Percentiles rank a stretch among this genome's conserved stretches.
These are phyloP conservation scores for Acromyrmex echinatior DNA, from an alignment of 1,140 invertebrate genomes.

Conservation along the genomic window DNA sequence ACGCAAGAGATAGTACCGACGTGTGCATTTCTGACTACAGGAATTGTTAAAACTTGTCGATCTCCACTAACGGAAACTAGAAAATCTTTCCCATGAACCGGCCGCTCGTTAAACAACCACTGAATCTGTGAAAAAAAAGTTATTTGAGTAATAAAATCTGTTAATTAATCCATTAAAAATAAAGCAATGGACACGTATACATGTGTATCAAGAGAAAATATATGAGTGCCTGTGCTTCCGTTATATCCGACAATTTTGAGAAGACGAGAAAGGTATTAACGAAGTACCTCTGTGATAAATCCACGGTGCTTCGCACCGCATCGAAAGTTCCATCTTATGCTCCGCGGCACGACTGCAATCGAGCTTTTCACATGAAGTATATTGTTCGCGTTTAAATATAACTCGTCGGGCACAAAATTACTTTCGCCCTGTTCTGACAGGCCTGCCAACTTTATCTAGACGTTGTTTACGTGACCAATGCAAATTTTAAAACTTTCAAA, in stretches of 20 bases:
- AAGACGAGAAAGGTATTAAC: neutral
- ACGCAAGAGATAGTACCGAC: conserved; percentile 91
- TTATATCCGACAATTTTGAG: neutral
- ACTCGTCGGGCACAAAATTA: conserved; percentile 71
- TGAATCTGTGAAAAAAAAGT: conserved; percentile 86
- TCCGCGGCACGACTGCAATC: conserved; percentile 62
- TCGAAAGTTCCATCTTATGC: conserved; percentile 56
- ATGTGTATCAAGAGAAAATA: neutral
- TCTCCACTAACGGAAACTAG: conserved; percentile 91
- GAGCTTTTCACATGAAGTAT: conserved; percentile 73
- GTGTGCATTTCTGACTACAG: conserved; percentile 87
- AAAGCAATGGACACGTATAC: neutral
- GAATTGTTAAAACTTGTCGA: conserved; percentile 90
- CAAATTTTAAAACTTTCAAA: conserved; percentile 47
- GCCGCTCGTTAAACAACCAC: conserved; percentile 92
- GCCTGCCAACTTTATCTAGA: conserved; percentile 68
- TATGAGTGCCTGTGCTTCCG: neutral
- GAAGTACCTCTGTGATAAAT: conserved; percentile 35
- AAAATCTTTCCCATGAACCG: conserved; percentile 91
- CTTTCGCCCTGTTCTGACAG: conserved; percentile 67
- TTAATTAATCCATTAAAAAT: neutral
- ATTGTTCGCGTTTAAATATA: conserved; percentile 77
- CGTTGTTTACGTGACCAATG: conserved; percentile 52
- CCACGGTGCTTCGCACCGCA: conserved; percentile 12
- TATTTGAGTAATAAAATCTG: neutral